Evolutionary conservation across 2,888 invertebrate species (phyloP), one percentile per base, ranked within the genome.

Genomic region (Synergus itoensis): DNA sequence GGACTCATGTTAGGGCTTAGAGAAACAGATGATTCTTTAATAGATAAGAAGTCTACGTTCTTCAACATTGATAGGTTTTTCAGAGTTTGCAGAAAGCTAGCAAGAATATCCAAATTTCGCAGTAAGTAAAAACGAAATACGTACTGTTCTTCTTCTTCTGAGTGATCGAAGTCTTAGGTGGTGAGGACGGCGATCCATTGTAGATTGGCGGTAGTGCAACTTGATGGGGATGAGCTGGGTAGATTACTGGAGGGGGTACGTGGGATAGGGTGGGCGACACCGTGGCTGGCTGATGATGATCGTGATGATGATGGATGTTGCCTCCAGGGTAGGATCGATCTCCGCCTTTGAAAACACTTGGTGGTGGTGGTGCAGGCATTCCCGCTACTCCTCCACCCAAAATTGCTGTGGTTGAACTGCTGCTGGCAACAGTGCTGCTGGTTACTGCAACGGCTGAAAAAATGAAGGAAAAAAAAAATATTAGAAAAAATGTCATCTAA

Each of bases 91-190:
- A 18, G 9, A 57, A 18, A 57, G 18, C 57, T 18, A 18, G n/a
- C n/a, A 16, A 16, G 45, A 48, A 11, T 18, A 18, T 57, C 3
- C 3, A 18, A 57, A 2, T 57, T 57, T 18, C 8, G 3, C 18
- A 18, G 18, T 9, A 57, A 18, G 18, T 57, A 18, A 57, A 84
- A 87, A 91, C 91, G 90, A 57, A 57, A 84, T 87, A 91, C 91
- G 90, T 91, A 90, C 93, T 92, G 89, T 91, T 92, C 88, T 92
- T 91, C 88, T 91, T 94, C 93, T 94, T 94, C 93, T 96, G 96
- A 87, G 96, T 95, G 87, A 95, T 94, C 76, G 95, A 94, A 88
- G 95, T 95, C 88, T 93, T 92, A 86, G 92, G 93, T 91, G 94
- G 94, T 89, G 93, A 92, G 82, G 93, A 91, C 85, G 92, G 91